A percentile compares a stretch with the other conserved stretches of the same genome.
Evolutionary conservation across 2,113 vertebrate species (phyloP).

Genomic region (Galeopterus variegatus): DNA sequence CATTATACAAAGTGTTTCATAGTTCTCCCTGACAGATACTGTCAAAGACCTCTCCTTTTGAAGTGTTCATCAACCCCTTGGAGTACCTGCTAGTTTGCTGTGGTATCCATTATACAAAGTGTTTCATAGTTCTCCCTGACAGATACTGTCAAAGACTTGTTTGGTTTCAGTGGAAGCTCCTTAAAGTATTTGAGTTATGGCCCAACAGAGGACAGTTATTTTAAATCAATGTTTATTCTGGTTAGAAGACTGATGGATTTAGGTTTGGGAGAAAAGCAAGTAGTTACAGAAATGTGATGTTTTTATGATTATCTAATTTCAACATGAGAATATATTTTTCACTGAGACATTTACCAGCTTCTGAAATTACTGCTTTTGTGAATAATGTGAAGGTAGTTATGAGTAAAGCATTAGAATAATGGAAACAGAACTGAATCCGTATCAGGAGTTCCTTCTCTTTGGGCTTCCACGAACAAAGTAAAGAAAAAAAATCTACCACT

Average conservation of each 20-base stretch:
- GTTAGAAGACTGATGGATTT: conserved; percentile 30
- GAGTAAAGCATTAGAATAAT: conserved; percentile 28
- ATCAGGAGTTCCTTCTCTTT: conserved; percentile 14
- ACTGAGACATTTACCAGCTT: conserved; percentile 20
- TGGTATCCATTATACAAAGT: neutral
- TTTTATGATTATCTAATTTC: conserved; percentile 63
- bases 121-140: neutral
- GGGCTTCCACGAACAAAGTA: neutral
- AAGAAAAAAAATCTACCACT: neutral
- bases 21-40: neutral
- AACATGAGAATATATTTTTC: conserved; percentile 31
- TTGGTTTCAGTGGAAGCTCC: neutral
- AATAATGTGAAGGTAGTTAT: neutral
- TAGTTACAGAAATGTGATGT: conserved; percentile 53
- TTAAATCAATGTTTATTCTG: conserved; percentile 16
- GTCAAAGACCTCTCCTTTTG: neutral
- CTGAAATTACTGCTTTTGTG: conserved; percentile 51
- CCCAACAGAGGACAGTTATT: neutral
- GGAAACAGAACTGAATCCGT: conserved; percentile 21
- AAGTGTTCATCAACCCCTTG: neutral
- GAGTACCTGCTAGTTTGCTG: neutral
- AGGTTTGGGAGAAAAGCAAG: conserved; percentile 11
- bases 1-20: neutral
- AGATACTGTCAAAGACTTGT: neutral
- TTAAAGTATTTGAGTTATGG: conserved; percentile 22